Conservation (phyloP, 2,797 vertebrate genomes). For the Enteromius treurensis region DNA sequence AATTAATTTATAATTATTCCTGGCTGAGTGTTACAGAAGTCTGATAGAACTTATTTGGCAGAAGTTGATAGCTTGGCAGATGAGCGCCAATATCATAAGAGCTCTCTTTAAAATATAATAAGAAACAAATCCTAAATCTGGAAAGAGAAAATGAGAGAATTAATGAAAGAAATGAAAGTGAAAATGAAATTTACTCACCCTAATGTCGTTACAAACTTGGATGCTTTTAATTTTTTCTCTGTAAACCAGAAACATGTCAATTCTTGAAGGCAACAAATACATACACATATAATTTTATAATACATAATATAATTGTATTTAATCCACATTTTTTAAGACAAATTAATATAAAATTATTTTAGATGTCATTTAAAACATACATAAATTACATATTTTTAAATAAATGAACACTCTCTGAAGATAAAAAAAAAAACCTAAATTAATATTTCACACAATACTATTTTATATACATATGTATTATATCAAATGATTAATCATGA, state of each 20-base stretch:
- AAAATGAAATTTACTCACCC: neutral
- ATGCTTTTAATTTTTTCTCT: neutral
- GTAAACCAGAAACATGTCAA: neutral
- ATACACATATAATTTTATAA: neutral
- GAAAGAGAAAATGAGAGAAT: neutral
- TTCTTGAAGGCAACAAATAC: neutral
- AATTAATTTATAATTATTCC: slow-evolving; percentile 17
- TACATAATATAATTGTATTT: neutral
- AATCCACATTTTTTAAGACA: neutral
- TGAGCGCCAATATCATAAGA: slow-evolving; percentile 13
- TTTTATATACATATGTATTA: too few species aligned
- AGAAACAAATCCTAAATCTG: slow-evolving; percentile 4
- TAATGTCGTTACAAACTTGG: neutral
- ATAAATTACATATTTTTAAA: neutral
- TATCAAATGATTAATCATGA: too few species aligned
- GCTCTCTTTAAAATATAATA: slow-evolving; percentile 18
- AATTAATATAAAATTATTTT: neutral
- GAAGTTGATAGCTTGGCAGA: slow-evolving; percentile 21
- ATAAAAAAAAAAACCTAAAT: too few species aligned
- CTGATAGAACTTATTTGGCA: slow-evolving; percentile 26
- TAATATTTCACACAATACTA: too few species aligned
- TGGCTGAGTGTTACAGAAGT: neutral
- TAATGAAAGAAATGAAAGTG: neutral
- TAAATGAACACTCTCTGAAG: neutral
- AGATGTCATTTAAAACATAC: neutral